A percentile compares a stretch with the other conserved stretches of the same genome.
Conservation (phyloP, 2,888 invertebrate species). For the Ramazzottius varieornatus region DNA sequence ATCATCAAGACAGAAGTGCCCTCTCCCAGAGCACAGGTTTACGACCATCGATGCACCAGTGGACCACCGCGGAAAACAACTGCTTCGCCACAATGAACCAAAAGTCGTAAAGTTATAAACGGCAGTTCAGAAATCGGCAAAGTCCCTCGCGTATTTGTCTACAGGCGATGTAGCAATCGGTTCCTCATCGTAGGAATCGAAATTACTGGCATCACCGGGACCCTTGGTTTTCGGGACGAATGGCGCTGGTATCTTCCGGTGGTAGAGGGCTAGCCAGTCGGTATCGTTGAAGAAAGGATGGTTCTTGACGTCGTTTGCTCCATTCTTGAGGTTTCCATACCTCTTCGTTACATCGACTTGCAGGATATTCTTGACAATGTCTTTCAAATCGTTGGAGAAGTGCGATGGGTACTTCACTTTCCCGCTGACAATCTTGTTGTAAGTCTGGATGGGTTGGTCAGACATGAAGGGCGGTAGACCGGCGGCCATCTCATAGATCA, state of each 20-base stretch:
- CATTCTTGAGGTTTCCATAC: not conserved
- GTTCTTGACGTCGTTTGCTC: not conserved
- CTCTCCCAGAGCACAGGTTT: too few relatives aligned
- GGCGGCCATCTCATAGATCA: constrained; percentile 1
- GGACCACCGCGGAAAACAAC: too few relatives aligned
- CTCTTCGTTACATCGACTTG: constrained; percentile 1
- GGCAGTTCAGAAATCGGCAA: constrained; percentile 81
- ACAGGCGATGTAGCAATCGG: constrained; percentile 89
- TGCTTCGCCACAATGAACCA: too few relatives aligned
- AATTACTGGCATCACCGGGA: constrained; percentile 96
- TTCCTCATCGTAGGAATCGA: constrained; percentile 99
- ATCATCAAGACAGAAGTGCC: too few relatives aligned
- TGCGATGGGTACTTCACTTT: not conserved
- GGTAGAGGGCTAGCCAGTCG: not conserved
- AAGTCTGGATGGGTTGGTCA: not conserved
- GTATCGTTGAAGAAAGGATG: not conserved
- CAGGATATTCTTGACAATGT: not conserved
- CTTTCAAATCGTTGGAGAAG: not conserved
- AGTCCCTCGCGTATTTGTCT: constrained; percentile 98
- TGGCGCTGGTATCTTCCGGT: constrained; percentile 36
- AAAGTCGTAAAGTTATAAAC: too few relatives aligned
- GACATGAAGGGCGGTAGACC: constrained; percentile 2
- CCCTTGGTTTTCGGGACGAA: constrained; percentile 97
- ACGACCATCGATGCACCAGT: too few relatives aligned
- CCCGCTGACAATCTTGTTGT: constrained; percentile 4